These are phyloP conservation scores for Chymomyza costata DNA, from an alignment of 1,140 invertebrate genomes.

Conservation along the genomic window DNA sequence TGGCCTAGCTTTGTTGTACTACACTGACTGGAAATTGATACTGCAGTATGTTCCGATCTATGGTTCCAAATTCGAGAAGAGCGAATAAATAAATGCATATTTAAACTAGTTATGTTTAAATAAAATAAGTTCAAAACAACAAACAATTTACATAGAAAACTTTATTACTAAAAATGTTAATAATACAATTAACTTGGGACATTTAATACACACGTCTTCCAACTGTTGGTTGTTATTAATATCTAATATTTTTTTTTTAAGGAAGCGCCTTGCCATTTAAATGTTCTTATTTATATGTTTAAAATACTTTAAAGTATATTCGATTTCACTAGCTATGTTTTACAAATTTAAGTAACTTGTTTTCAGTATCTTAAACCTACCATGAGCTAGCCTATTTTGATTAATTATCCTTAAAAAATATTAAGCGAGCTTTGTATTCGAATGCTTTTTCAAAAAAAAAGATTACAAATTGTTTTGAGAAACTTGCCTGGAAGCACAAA, in stretches of 20 bases:
- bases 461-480: slow-evolving; percentile 12
- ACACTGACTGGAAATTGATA: slow-evolving; percentile 87
- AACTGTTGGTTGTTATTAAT: too few species aligned
- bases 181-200: slow-evolving; percentile 34
- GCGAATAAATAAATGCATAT: slow-evolving; percentile 59
- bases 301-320: too few species aligned
- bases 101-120: slow-evolving; percentile 45
- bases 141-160: slow-evolving; percentile 4
- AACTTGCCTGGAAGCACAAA: slow-evolving; percentile 49
- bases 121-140: slow-evolving; percentile 47
- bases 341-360: slow-evolving; percentile 29
- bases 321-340: too few species aligned
- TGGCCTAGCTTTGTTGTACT: slow-evolving; percentile 79
- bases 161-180: slow-evolving; percentile 35
- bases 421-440: slow-evolving; percentile 30
- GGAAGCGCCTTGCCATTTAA: slow-evolving; percentile 36
- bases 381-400: slow-evolving; percentile 36
- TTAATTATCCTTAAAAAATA: slow-evolving; percentile 51
- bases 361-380: not conserved
- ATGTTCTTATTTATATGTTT: not conserved
- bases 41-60: slow-evolving; percentile 85
- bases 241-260: slow-evolving; percentile 23
- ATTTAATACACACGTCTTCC: slow-evolving; percentile 17
- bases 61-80: slow-evolving; percentile 81
- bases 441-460: slow-evolving; percentile 45